Evolutionary conservation across 2,888 invertebrate genomes (phyloP).

Genomic region (Melanchra persicariae): DNA sequence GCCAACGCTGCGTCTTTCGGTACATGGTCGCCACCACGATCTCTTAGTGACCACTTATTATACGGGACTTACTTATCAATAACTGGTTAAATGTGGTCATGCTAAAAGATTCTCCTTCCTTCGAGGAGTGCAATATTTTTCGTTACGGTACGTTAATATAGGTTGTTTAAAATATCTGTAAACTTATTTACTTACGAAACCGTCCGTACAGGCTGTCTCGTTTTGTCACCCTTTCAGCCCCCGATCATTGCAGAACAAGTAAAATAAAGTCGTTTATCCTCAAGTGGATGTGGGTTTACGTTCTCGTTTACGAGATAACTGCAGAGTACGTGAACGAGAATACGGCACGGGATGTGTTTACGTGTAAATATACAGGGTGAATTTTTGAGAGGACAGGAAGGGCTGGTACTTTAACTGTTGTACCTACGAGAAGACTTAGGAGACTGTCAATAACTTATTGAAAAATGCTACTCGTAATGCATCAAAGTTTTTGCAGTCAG

Average conservation of each 20-base stretch:
- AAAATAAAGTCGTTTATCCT: slow-evolving; percentile 57
- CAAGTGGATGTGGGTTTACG: slow-evolving; percentile 53
- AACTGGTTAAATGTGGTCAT: no score
- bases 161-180: neutral
- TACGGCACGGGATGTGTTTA: slow-evolving; percentile 44
- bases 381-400: neutral
- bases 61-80: no score
- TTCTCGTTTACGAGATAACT: slow-evolving; percentile 53
- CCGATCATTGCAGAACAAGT: slow-evolving; percentile 51
- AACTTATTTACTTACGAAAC: neutral
- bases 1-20: no score
- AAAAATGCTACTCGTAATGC: no score
- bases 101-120: no score
- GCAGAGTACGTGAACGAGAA: slow-evolving; percentile 41
- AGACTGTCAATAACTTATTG: no score
- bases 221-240: slow-evolving; percentile 25
- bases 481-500: no score
- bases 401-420: neutral
- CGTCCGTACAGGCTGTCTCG: neutral
- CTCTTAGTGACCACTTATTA: no score
- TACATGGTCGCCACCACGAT: no score
- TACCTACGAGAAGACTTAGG: neutral
- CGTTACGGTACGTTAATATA: no score
- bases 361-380: slow-evolving; percentile 38
- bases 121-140: no score